A percentile compares a stretch with the other conserved stretches of the same genome.
phyloP scores from a whole-genome alignment of 2,113 vertebrate species.

The Xerus inauris region DNA sequence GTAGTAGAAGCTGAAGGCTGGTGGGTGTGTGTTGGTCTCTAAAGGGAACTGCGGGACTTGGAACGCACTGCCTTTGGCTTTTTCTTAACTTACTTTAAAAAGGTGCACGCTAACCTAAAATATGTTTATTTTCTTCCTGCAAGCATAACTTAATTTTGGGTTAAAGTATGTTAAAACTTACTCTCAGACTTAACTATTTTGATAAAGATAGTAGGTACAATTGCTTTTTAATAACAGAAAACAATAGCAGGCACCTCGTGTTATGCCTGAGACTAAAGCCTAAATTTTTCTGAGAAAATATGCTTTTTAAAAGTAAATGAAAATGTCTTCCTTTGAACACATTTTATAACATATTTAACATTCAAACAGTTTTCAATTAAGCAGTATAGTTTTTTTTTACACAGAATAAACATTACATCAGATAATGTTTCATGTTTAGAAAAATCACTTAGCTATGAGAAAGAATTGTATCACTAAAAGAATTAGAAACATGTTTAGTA shows the following conservation, averaged over 20 bases:
- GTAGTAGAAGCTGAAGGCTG: not conserved
- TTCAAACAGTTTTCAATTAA: constrained; percentile 14
- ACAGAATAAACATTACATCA: not conserved
- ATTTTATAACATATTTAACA: constrained; percentile 27
- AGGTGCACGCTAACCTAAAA: not conserved
- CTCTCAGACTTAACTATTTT: constrained; percentile 14
- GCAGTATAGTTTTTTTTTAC: not conserved
- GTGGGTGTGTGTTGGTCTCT: not conserved
- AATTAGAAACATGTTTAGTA: not conserved
- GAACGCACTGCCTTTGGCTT: not conserved
- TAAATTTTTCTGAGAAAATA: constrained; percentile 36
- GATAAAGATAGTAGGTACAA: not conserved
- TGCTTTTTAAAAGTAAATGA: constrained; percentile 9
- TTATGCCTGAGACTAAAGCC: not conserved
- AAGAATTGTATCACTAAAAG: constrained; percentile 14
- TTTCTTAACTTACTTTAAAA: not conserved
- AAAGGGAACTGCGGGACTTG: not conserved
- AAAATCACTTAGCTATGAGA: constrained; percentile 18
- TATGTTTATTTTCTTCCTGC: not conserved
- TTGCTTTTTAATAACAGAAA: not conserved
- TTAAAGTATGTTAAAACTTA: constrained; percentile 7
- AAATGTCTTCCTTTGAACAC: not conserved
- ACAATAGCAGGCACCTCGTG: not conserved
- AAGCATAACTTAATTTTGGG: not conserved
- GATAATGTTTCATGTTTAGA: constrained; percentile 40